Base-by-base conservation (phyloP, 2,888 invertebrate genomes). In the Sphaerolaimus hirsutus region DNA sequence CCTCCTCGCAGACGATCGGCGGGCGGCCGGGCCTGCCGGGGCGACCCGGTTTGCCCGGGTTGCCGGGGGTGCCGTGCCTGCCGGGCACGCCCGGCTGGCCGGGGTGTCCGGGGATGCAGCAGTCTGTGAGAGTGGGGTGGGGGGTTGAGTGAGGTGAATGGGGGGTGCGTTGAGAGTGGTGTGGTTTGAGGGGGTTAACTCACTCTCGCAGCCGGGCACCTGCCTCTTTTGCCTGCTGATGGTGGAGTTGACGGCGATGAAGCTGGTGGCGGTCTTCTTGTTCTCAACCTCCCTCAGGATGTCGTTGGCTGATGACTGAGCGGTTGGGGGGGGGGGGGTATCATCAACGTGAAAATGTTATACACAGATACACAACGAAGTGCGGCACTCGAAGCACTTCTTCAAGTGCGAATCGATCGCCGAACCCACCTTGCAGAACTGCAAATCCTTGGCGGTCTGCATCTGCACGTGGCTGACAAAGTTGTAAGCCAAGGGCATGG, bases 401-500 rank as follows among this genome's bases (percentile, higher is more conserved):
- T n/a, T n/a, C n/a, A n/a, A n/a, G n/a, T n/a, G n/a, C n/a, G n/a
- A n/a, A n/a, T n/a, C n/a, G n/a, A n/a, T n/a, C n/a, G n/a, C n/a
- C n/a, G n/a, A n/a, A n/a, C n/a, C n/a, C n/a, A 62, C 61, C 53
- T 61, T 61, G 53, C 61, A 61, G 49, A 57, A 59, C 41, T 52
- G 47, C 45, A 61, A 53, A 46, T 61, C 61, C 40, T 54, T 48
- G 45, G 54, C 56, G 17, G 60, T 58, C 52, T 61, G 61, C 46
- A 55, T 57, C 46, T 61, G 59, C 29, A 61, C 53, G 46, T 58
- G 57, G 45, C 57, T 58, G 37, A 61, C 58, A 48, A 60, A 60
- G 50, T 60, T 61, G 54, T 58, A 61, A 29, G 61, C 58, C 41
- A 60, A 55, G 29, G 60, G 60, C 60, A 60, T 57, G 14, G 60